Evolutionary conservation across 2,113 vertebrate species (phyloP).

Genomic region (Aegithalos caudatus): DNA sequence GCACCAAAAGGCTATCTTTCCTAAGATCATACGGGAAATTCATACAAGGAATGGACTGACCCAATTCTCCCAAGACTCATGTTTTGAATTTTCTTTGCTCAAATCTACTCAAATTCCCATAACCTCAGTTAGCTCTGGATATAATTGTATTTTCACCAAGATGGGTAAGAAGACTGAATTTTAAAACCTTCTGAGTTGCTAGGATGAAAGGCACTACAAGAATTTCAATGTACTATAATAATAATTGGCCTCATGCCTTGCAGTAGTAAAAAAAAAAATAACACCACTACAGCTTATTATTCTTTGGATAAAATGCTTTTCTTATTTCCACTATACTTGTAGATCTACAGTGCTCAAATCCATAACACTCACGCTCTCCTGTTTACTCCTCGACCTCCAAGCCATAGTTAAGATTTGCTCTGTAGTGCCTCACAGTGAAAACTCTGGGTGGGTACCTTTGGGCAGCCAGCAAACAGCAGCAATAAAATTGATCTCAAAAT

Average conservation of each 20-base stretch:
- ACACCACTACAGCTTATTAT: neutral
- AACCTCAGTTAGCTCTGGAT: neutral
- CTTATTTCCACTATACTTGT: neutral
- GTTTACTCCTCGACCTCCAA: neutral
- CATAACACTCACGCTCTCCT: neutral
- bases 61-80: neutral
- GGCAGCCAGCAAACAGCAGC: neutral
- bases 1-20: neutral
- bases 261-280: neutral
- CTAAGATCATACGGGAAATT: neutral
- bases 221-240: neutral
- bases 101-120: neutral
- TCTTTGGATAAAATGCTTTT: neutral
- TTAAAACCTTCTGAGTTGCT: slow-evolving; percentile 1
- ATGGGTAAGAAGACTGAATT: neutral
- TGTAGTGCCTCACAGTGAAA: neutral
- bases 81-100: slow-evolving; percentile 5
- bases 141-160: slow-evolving; percentile 5
- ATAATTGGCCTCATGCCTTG: neutral
- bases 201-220: neutral
- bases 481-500: neutral
- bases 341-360: neutral
- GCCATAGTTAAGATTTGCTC: neutral
- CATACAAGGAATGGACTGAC: neutral
- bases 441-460: neutral